These are phyloP conservation scores for Xiphophorus maculatus DNA, from an alignment of 2,113 vertebrate species.

Conservation along the genomic window DNA sequence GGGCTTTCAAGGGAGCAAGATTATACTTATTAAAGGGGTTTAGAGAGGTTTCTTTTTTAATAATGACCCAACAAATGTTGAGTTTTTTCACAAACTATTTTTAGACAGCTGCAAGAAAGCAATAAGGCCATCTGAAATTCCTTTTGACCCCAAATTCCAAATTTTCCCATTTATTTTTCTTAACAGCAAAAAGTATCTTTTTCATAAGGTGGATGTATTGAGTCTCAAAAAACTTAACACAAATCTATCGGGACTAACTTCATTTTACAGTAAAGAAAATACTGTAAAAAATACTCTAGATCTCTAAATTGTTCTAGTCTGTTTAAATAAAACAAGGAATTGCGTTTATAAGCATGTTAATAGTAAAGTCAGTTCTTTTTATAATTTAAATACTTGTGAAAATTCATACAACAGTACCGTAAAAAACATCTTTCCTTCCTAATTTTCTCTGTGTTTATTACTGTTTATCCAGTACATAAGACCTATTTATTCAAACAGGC, in stretches of 20 bases:
- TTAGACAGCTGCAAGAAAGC: not conserved
- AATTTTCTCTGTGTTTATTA: too few species aligned
- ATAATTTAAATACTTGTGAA: too few species aligned
- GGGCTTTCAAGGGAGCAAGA: slow-evolving; percentile 16
- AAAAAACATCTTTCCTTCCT: too few species aligned
- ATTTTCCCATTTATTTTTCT: not conserved
- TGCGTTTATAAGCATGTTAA: not conserved
- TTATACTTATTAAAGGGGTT: slow-evolving; percentile 54
- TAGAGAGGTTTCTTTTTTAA: slow-evolving; percentile 51
- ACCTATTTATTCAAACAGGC: too few species aligned
- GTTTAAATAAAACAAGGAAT: not conserved
- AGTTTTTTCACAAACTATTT: not conserved
- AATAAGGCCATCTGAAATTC: not conserved
- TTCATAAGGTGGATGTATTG: not conserved
- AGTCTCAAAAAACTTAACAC: not conserved
- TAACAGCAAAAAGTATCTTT: not conserved
- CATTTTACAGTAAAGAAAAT: not conserved
- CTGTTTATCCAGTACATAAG: too few species aligned
- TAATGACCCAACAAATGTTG: slow-evolving; percentile 29
- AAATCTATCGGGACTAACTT: not conserved
- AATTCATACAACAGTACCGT: too few species aligned
- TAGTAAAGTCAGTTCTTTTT: too few species aligned
- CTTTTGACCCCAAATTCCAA: not conserved
- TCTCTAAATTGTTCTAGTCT: not conserved
- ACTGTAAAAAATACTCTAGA: not conserved